Percentiles rank a stretch among this genome's conserved stretches.
These are phyloP conservation scores for Electrona antarctica DNA, from an alignment of 2,113 vertebrate species.

Conservation along the genomic window DNA sequence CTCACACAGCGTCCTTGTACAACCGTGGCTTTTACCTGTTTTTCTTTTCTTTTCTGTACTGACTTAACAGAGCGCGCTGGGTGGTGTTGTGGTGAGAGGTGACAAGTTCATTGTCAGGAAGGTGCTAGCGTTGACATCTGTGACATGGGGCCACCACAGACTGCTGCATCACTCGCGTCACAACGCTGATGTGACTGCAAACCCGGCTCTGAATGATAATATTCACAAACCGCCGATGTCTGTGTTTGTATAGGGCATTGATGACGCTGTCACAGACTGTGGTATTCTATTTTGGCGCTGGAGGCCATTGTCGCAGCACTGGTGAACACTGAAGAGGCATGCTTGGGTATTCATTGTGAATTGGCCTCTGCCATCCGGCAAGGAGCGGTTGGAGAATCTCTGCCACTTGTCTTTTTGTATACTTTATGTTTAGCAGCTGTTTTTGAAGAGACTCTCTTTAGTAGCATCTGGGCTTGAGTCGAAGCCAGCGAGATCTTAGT, in stretches of 20 bases:
- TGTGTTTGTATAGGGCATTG: neutral
- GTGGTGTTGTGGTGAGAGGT: too few relatives aligned
- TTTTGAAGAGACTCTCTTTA: slow-evolving; percentile 60
- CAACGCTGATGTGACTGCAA: neutral
- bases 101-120: too few relatives aligned
- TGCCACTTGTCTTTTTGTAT: slow-evolving; percentile 22
- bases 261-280: slow-evolving; percentile 1
- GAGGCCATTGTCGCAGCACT: slow-evolving; percentile 4
- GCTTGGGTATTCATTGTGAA: neutral
- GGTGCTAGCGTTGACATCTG: too few relatives aligned
- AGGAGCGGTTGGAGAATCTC: slow-evolving; percentile 17
- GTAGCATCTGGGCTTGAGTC: slow-evolving; percentile 58
- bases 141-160: too few relatives aligned
- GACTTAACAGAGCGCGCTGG: too few relatives aligned
- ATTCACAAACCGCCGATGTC: neutral
- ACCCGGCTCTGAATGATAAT: neutral
- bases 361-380: neutral
- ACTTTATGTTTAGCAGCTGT: slow-evolving; percentile 58
- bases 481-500: slow-evolving; percentile 44
- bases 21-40: too few relatives aligned
- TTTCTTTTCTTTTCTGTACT: too few relatives aligned
- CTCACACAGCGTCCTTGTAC: too few relatives aligned
- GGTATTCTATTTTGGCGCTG: neutral
- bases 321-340: neutral
- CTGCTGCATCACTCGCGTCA: too few relatives aligned